phyloP scores from a whole-genome alignment of 1,140 invertebrate species.

The Pteromalus puparum region DNA sequence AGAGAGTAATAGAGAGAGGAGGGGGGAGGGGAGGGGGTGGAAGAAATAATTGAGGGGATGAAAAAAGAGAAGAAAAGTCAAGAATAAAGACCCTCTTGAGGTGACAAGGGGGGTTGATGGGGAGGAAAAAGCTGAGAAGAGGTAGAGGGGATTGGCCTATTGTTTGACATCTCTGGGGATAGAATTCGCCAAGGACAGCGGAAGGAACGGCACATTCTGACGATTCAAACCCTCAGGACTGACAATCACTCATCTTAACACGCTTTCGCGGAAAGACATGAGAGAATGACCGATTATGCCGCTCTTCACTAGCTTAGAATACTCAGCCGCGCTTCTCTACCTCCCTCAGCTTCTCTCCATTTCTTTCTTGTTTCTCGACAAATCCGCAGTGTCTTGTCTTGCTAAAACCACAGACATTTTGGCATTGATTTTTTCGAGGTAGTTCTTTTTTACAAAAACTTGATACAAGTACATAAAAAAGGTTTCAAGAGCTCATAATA shows the following conservation, averaged over 20 bases:
- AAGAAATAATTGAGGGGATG: neutral
- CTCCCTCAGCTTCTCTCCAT: too few relatives aligned
- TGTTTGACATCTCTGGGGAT: neutral
- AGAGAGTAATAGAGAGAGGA: neutral
- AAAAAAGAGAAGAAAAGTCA: neutral
- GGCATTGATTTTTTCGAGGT: too few relatives aligned
- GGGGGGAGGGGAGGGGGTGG: neutral
- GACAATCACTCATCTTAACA: constrained; percentile 25
- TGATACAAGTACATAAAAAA: too few relatives aligned
- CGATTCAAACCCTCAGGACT: constrained; percentile 3
- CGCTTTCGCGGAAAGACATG: neutral
- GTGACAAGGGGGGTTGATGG: neutral
- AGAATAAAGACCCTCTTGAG: neutral
- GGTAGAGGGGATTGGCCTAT: neutral
- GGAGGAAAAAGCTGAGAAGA: neutral
- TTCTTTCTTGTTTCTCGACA: too few relatives aligned
- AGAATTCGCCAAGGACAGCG: neutral
- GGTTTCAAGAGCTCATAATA: too few relatives aligned
- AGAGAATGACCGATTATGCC: neutral
- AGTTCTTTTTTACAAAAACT: too few relatives aligned
- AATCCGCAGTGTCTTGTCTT: too few relatives aligned
- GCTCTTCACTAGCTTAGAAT: neutral
- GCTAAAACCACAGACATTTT: too few relatives aligned
- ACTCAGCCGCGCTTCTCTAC: too few relatives aligned
- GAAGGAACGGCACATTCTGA: neutral